Evolutionary conservation across 2,797 vertebrate genomes (phyloP), one percentile per base, ranked within the genome.

Genomic region (Peromyscus eremicus): DNA sequence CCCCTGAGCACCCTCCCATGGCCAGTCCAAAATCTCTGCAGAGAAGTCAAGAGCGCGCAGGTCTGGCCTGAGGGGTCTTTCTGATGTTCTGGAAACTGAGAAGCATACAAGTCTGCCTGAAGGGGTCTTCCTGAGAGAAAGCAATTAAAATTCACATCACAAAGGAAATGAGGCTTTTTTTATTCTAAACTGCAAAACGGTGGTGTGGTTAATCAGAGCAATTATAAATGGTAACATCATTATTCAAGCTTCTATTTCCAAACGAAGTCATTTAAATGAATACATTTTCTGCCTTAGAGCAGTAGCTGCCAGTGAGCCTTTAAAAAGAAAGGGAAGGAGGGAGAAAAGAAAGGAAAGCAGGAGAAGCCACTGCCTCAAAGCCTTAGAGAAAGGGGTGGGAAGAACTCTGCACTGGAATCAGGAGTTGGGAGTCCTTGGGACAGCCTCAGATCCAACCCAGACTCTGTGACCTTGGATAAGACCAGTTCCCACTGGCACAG

Each of bases 211-310:
- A 98, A 98, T 98, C 98, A 98, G 98, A 98, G 97, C 87, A 97
- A 96, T 98, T 98, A 96, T 97, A 98, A 98, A 97, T 96, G 96
- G 90, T 98, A 98, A 96, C 93, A 92, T 97, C 97, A 97, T 97
- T 97, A 98, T 97, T 98, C 97, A 98, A 98, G 95, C 62, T 97
- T 96, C 91, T 97, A 95, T 97, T 98, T 98, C 96, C 94, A 98
- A 95, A 97, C 37, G 95, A 94, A 98, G 92, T 98, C 96, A 98
- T 98, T 98, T 98, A 98, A 98, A 98, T 98, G 97, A 98, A 98
- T 97, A 98, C 71, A 96, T 98, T 97, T 97, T 96, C 94, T 97
- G 96, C 97, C 97, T 98, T 52, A 96, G 79, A 98, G 96, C 95
- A 97, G 97, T 97, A 94, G 55, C 97, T 97, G 83, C 96, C 60